Evolutionary conservation across 2,797 vertebrate species (phyloP).

Genomic region (Anisognathus igniventris): DNA sequence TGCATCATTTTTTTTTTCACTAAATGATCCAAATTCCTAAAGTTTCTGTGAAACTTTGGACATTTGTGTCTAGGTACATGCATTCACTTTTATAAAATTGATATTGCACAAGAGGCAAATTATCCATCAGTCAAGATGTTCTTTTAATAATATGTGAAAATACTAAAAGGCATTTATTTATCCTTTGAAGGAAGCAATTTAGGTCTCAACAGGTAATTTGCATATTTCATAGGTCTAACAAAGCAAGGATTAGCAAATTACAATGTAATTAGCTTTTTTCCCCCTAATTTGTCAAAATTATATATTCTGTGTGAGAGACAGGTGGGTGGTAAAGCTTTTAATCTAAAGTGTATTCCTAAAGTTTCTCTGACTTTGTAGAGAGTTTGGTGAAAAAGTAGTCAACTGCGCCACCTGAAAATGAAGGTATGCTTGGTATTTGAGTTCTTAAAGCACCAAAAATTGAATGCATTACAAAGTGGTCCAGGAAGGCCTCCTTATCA

Average conservation of each 20-base stretch:
- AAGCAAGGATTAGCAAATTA: slow-evolving; percentile 71
- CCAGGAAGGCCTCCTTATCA: not conserved
- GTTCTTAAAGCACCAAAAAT: not conserved
- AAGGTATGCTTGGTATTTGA: not conserved
- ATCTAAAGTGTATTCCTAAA: slow-evolving; percentile 29
- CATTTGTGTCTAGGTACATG: not conserved
- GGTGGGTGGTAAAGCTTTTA: slow-evolving; percentile 46
- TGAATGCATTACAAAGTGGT: not conserved
- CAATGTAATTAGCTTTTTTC: slow-evolving; percentile 59
- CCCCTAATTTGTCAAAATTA: slow-evolving; percentile 67
- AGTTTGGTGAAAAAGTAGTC: slow-evolving; percentile 43
- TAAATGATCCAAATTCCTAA: not conserved
- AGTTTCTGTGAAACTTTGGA: not conserved
- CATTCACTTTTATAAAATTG: not conserved
- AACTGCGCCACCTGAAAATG: not conserved
- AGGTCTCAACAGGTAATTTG: slow-evolving; percentile 59
- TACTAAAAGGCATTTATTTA: slow-evolving; percentile 62
- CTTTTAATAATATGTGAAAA: slow-evolving; percentile 53
- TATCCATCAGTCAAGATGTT: slow-evolving; percentile 37
- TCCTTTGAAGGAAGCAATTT: slow-evolving; percentile 56
- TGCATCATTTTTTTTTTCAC: not conserved
- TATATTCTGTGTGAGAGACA: slow-evolving; percentile 60
- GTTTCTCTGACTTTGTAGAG: slow-evolving; percentile 40
- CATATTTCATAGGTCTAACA: slow-evolving; percentile 64
- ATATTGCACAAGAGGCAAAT: not conserved